phyloP scores from a whole-genome alignment of 2,797 vertebrate genomes.

The Urophycis tenuis region DNA sequence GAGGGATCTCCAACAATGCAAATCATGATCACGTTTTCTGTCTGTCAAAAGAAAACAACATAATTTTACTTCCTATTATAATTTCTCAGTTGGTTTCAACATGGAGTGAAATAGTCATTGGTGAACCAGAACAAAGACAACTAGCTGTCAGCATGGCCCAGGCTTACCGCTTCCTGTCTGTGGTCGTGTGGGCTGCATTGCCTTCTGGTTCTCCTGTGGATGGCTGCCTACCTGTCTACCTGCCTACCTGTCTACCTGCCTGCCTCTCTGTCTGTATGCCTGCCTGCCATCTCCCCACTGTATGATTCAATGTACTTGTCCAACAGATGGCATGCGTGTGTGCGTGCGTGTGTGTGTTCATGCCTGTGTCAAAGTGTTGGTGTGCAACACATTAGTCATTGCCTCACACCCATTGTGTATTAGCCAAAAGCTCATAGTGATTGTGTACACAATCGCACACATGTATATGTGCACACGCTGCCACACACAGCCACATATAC shows the following conservation, averaged over 20 bases:
- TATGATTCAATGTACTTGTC: not conserved
- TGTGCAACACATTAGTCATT: slow-evolving; percentile 1
- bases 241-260: not conserved
- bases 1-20: no score
- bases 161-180: not conserved
- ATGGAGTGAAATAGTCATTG: not conserved
- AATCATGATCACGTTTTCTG: no score
- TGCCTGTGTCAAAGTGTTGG: not conserved
- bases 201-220: not conserved
- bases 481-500: not conserved
- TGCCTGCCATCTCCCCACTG: not conserved
- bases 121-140: not conserved
- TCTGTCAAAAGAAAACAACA: no score
- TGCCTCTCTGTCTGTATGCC: not conserved
- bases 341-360: not conserved
- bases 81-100: not conserved
- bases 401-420: not conserved
- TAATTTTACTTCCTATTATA: not conserved
- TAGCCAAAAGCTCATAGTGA: not conserved
- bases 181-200: not conserved
- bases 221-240: no score
- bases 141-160: no score
- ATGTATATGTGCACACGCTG: slow-evolving; percentile 9
- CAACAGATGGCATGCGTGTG: not conserved
- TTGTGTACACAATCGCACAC: slow-evolving; percentile 1